These are phyloP conservation scores for Morinoia aosen DNA, from an alignment of 2,888 invertebrate genomes.

Conservation along the genomic window DNA sequence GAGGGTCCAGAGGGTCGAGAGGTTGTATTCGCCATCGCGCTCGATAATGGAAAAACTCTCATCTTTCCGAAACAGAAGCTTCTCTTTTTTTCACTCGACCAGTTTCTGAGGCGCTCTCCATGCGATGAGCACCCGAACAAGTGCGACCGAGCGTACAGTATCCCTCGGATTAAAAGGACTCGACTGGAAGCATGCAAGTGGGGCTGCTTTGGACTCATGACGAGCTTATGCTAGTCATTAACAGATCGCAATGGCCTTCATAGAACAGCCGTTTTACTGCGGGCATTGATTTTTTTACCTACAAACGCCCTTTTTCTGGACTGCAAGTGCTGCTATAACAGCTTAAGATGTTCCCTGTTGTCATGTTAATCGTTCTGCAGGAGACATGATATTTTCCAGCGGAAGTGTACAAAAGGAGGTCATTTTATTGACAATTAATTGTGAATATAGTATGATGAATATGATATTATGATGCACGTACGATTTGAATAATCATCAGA, in stretches of 20 bases:
- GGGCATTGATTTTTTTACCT: not conserved
- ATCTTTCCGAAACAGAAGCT: not conserved
- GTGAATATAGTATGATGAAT: not conserved
- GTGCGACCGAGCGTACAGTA: not conserved
- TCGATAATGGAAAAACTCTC: slow-evolving; percentile 30
- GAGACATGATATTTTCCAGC: not conserved
- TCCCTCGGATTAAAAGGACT: not conserved
- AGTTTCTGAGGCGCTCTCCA: not conserved
- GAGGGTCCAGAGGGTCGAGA: slow-evolving; percentile 1
- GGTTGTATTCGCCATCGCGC: not conserved
- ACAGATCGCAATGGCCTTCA: not conserved
- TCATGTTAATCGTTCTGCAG: not conserved
- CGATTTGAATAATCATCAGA: too few relatives aligned
- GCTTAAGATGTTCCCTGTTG: not conserved
- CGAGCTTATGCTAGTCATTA: not conserved
- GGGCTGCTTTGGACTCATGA: not conserved
- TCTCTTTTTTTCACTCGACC: not conserved
- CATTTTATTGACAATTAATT: not conserved
- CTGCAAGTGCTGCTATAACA: not conserved
- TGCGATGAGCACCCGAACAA: not conserved
- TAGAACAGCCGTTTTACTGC: not conserved
- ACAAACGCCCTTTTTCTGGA: not conserved
- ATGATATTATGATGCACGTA: not conserved
- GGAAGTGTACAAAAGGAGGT: not conserved
- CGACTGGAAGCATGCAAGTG: not conserved